Percentiles rank a stretch among this genome's conserved stretches.
Evolutionary conservation across 92 coral and sea anemone genomes (phyloP).

Genomic region (Chrysogorgia sp.): DNA sequence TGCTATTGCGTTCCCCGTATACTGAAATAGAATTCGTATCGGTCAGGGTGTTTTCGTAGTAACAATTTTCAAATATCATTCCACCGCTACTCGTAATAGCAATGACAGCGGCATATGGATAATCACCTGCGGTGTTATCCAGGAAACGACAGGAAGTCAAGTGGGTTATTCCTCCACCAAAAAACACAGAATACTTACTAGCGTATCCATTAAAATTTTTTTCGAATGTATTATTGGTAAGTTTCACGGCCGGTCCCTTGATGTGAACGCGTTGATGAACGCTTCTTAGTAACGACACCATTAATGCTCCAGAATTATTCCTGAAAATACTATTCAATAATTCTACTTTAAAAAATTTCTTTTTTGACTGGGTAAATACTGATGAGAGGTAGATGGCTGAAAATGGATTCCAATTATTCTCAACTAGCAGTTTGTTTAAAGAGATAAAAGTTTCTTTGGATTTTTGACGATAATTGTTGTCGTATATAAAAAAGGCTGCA

Average conservation of each 20-base stretch:
- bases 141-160: constrained; percentile 8
- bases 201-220: not conserved
- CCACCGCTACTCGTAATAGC: not conserved
- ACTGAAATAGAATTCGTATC: not conserved
- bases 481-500: not conserved
- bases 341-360: constrained; percentile 2
- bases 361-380: not conserved
- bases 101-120: not conserved
- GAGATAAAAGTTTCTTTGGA: not conserved
- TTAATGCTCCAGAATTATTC: constrained; percentile 7
- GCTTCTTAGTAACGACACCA: not conserved
- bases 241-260: not conserved
- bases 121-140: not conserved
- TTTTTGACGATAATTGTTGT: not conserved
- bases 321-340: constrained; percentile 8
- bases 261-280: not conserved
- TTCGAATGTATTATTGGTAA: not conserved
- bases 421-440: constrained; percentile 6
- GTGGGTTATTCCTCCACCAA: not conserved
- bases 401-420: not conserved
- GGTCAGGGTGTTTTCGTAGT: constrained; percentile 11
- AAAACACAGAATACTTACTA: not conserved
- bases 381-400: not conserved
- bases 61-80: not conserved
- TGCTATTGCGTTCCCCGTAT: not conserved